Conservation (phyloP, 1,140 invertebrate species). For the Doryteuthis pealeii region DNA sequence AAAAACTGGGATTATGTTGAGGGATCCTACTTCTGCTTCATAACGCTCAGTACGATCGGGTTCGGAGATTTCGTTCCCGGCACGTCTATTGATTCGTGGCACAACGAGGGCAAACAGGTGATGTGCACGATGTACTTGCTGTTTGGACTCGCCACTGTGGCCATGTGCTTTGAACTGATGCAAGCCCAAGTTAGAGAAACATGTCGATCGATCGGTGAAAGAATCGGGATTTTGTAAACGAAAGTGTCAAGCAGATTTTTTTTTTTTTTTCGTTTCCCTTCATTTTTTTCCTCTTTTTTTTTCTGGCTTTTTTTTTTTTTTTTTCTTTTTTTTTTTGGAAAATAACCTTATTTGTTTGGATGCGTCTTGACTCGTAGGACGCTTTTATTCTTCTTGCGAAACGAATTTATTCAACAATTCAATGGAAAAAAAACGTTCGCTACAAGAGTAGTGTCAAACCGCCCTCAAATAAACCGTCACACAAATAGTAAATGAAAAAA, state of each 20-base stretch:
- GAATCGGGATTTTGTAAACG: background rate
- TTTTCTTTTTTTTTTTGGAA: no score
- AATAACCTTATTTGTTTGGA: no score
- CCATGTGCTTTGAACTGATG: slow-evolving; percentile 28
- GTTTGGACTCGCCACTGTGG: slow-evolving; percentile 22
- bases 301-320: no score
- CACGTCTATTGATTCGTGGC: background rate
- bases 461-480: no score
- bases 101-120: slow-evolving; percentile 15
- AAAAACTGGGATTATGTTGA: slow-evolving; percentile 83
- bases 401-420: no score
- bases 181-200: slow-evolving; percentile 61
- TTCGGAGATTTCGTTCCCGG: slow-evolving; percentile 90
- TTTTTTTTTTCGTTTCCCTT: no score
- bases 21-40: slow-evolving; percentile 89
- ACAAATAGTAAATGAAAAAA: no score
- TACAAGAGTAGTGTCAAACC: no score
- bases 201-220: slow-evolving; percentile 66
- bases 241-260: background rate
- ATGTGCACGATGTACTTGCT: slow-evolving; percentile 22
- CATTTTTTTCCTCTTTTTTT: no score
- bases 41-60: slow-evolving; percentile 72
- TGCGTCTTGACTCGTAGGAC: no score
- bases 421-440: no score
- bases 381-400: no score